Evolutionary conservation across 2,888 invertebrate species (phyloP).

Genomic region (Anarsia innoxiella): DNA sequence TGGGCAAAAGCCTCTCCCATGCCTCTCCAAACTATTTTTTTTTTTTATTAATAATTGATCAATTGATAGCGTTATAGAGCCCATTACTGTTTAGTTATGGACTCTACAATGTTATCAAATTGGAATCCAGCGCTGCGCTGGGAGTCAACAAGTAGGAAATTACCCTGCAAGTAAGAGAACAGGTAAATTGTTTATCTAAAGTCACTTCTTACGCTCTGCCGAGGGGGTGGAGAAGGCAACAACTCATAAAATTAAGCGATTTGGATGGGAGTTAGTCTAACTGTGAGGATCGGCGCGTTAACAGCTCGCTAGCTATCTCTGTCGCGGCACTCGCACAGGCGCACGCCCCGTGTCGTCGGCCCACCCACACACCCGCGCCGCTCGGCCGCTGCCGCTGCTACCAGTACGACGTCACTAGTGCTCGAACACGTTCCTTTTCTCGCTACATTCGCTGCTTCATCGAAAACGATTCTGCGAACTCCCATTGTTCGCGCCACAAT

Average conservation of each 20-base stretch:
- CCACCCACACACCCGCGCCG: constrained; percentile 24
- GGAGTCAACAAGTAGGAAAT: no score
- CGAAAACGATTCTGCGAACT: constrained; percentile 23
- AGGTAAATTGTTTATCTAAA: no score
- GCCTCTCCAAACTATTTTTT: no score
- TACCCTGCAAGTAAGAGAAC: no score
- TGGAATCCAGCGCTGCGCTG: no score
- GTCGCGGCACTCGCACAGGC: constrained; percentile 44
- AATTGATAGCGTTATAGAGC: no score
- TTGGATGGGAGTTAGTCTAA: constrained; percentile 75
- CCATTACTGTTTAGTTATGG: no score
- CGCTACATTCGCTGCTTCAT: constrained; percentile 24
- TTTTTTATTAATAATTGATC: no score
- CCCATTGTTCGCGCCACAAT: constrained; percentile 45
- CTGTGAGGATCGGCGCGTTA: constrained; percentile 71
- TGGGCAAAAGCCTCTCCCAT: no score
- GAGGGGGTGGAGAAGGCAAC: constrained; percentile 76
- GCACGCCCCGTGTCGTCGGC: constrained; percentile 10
- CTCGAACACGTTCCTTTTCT: constrained; percentile 31
- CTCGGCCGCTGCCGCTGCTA: not conserved
- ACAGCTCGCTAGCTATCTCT: constrained; percentile 54
- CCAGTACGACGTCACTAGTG: constrained; percentile 32
- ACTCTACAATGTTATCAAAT: no score
- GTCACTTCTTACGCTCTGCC: constrained; percentile 39
- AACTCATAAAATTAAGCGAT: constrained; percentile 77